These are phyloP conservation scores for Zaprionus lachaisei DNA, from an alignment of 1,140 invertebrate species.

Conservation along the genomic window DNA sequence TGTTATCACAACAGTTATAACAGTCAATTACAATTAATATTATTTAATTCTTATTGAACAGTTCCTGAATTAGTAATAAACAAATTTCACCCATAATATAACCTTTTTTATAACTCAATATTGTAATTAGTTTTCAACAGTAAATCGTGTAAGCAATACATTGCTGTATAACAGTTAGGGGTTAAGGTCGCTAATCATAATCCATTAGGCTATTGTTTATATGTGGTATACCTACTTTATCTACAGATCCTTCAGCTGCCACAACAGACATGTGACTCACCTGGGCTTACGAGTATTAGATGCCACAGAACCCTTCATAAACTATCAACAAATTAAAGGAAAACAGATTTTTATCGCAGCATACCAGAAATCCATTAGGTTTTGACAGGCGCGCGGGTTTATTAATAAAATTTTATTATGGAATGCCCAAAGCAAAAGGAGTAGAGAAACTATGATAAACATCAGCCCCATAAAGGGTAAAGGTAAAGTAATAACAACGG, in stretches of 20 bases:
- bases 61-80: too few species aligned
- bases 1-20: too few species aligned
- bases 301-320: slow-evolving; percentile 42
- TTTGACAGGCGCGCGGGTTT: slow-evolving; percentile 67
- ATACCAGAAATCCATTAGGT: slow-evolving; percentile 68
- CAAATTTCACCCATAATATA: too few species aligned
- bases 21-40: too few species aligned
- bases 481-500: slow-evolving; percentile 51
- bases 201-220: slow-evolving; percentile 3
- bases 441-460: slow-evolving; percentile 51
- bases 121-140: background rate
- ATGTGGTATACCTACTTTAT: background rate
- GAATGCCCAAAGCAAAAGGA: slow-evolving; percentile 29
- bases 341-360: slow-evolving; percentile 66
- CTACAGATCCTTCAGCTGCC: slow-evolving; percentile 29
- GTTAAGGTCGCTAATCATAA: background rate
- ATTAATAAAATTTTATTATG: slow-evolving; percentile 78
- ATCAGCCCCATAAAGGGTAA: slow-evolving; percentile 57
- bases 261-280: slow-evolving; percentile 17
- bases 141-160: background rate
- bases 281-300: background rate
- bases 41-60: too few species aligned
- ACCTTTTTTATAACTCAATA: background rate
- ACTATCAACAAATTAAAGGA: slow-evolving; percentile 59
- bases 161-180: background rate